Conservation (phyloP, 2,888 invertebrate genomes). For the Capitulum mitella region DNA sequence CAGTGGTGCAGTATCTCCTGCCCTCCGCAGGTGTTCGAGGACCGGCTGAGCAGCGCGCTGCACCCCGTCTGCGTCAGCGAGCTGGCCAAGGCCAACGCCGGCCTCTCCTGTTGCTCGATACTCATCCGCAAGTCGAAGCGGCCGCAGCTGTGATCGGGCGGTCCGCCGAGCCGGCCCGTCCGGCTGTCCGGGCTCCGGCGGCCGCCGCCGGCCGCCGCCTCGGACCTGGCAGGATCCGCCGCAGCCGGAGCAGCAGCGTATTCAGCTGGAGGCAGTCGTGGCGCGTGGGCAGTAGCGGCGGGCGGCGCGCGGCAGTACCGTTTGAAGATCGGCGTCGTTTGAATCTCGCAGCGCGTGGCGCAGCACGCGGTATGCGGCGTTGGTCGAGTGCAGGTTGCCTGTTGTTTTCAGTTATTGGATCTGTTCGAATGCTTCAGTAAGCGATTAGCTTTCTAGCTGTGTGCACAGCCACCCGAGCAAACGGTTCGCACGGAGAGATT, state of each 20-base stretch:
- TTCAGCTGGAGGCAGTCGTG: not conserved
- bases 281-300: too few species aligned
- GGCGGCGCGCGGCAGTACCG: too few species aligned
- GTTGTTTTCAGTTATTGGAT: too few species aligned
- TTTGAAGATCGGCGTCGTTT: too few species aligned
- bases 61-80: slow-evolving; percentile 32
- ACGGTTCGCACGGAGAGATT: not conserved
- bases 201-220: not conserved
- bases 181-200: not conserved
- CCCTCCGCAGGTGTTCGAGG: slow-evolving; percentile 33
- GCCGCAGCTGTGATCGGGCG: not conserved
- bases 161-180: not conserved
- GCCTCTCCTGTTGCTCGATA: slow-evolving; percentile 34
- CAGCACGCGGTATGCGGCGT: too few species aligned
- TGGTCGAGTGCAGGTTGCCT: too few species aligned
- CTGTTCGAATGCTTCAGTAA: too few species aligned
- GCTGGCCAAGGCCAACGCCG: slow-evolving; percentile 32
- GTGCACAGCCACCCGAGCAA: not conserved
- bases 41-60: slow-evolving; percentile 32
- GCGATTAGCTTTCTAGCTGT: too few species aligned
- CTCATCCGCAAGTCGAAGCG: slow-evolving; percentile 34
- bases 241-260: not conserved
- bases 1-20: too few species aligned
- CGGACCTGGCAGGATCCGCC: not conserved
- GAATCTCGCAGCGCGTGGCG: too few species aligned